Percentiles rank a stretch among this genome's conserved stretches.
Evolutionary conservation across 2,113 vertebrate genomes (phyloP).

Genomic region (Loxodonta africana): DNA sequence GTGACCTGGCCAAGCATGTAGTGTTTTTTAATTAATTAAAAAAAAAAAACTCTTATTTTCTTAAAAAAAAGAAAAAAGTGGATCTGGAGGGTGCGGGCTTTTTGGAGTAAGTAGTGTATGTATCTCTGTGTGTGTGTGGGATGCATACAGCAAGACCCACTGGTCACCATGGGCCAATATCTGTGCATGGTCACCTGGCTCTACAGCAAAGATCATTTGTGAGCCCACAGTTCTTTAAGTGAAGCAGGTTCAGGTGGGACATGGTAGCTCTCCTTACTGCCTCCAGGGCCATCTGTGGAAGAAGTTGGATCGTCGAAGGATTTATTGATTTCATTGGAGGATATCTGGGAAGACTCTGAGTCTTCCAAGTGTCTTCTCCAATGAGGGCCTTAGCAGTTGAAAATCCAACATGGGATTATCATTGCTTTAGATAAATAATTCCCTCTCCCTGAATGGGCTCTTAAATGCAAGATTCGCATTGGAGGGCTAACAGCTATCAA

Average conservation of each 20-base stretch:
- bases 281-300: neutral
- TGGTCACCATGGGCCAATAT: neutral
- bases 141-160: no score
- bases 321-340: neutral
- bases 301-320: neutral
- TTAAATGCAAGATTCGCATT: neutral
- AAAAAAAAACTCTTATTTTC: neutral
- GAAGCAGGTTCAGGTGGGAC: neutral
- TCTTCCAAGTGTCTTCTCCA: neutral
- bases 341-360: neutral
- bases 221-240: neutral
- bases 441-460: neutral
- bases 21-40: neutral
- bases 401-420: neutral
- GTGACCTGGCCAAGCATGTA: neutral
- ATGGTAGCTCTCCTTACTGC: neutral
- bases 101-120: neutral
- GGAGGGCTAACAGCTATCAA: neutral
- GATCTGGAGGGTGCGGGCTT: neutral
- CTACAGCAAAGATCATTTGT: neutral
- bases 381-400: neutral
- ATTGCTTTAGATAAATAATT: neutral
- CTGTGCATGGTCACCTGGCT: neutral
- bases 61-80: neutral
- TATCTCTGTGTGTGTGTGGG: neutral